These are phyloP conservation scores for Catocala fraxini DNA, from an alignment of 2,888 invertebrate species.

Conservation along the genomic window DNA sequence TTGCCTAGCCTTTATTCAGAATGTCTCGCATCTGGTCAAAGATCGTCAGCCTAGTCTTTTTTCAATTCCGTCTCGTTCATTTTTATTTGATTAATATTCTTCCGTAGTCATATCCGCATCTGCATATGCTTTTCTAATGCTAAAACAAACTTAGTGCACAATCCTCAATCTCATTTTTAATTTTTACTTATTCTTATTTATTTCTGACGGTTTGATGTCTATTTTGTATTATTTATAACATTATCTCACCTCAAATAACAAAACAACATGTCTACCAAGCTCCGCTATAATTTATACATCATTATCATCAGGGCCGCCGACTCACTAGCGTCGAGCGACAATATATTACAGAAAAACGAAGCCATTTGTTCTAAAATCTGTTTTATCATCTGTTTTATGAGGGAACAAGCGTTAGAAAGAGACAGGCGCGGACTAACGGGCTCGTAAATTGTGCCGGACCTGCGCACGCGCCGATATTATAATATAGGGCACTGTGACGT, in stretches of 20 bases:
- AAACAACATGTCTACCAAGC: background rate
- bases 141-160: too few relatives aligned
- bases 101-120: too few relatives aligned
- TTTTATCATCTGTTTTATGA: constrained; percentile 37
- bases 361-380: constrained; percentile 13
- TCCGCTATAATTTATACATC: constrained; percentile 1
- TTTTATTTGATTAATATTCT: too few relatives aligned
- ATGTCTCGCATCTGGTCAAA: too few relatives aligned
- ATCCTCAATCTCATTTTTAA: too few relatives aligned
- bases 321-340: constrained; percentile 2
- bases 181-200: too few relatives aligned
- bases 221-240: background rate
- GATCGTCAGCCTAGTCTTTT: too few relatives aligned
- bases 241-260: background rate
- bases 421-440: constrained; percentile 11
- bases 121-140: too few relatives aligned
- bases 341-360: constrained; percentile 22
- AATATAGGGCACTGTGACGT: constrained; percentile 48
- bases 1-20: too few relatives aligned
- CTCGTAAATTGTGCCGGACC: constrained; percentile 39
- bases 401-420: constrained; percentile 7
- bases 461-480: constrained; percentile 46
- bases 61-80: too few relatives aligned
- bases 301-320: background rate
- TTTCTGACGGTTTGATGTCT: too few relatives aligned